Percentiles rank a stretch among this genome's conserved stretches.
Conservation (phyloP, 2,797 vertebrate genomes). For the Mus minutoides region DNA sequence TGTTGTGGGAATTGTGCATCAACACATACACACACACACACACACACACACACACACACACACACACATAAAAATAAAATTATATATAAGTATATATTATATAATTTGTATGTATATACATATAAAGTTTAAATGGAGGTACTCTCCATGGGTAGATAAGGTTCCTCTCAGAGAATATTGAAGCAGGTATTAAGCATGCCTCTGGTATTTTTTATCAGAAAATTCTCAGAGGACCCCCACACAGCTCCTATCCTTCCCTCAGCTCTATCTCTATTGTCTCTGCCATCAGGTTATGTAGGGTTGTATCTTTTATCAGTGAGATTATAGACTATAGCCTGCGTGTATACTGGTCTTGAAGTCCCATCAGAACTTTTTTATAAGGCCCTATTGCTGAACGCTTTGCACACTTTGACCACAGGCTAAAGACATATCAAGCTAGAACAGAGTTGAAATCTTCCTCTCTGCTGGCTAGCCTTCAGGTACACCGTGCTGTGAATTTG, state of each 20-base stretch:
- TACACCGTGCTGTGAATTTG: background rate
- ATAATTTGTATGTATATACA: background rate
- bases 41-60: too few relatives aligned
- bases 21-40: background rate
- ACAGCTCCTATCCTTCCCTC: too few relatives aligned
- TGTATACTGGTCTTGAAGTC: background rate
- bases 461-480: background rate
- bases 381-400: background rate
- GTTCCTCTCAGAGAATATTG: background rate
- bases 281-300: too few relatives aligned
- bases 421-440: background rate
- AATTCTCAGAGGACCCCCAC: background rate
- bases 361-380: background rate
- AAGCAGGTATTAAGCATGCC: background rate
- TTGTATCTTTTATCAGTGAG: too few relatives aligned
- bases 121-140: background rate
- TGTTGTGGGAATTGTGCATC: background rate
- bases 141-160: background rate
- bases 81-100: background rate
- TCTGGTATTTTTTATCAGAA: background rate
- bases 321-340: too few relatives aligned
- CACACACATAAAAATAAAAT: background rate
- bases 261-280: too few relatives aligned
- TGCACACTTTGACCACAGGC: background rate
- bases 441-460: background rate